Evolutionary conservation across 2,888 invertebrate species (phyloP), one percentile per base, ranked within the genome.

Genomic region (Agrotis ipsilon): DNA sequence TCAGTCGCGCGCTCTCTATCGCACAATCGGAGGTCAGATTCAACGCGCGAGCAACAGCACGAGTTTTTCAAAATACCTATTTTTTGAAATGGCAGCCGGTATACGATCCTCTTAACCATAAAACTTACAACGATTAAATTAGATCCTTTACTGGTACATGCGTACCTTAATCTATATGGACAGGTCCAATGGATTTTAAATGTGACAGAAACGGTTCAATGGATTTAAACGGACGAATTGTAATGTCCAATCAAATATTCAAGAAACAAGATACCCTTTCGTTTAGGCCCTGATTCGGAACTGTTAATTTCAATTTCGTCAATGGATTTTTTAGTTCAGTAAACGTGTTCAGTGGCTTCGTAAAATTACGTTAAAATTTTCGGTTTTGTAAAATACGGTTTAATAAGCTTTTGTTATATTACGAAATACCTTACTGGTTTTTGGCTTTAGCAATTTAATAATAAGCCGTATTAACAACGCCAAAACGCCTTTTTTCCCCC

Each of bases 211-310:
- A 24, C 14, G 59, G 74, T 71, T 57, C 62, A 73, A 72, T 75
- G 51, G 72, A 75, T 72, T 82, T 78, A 49, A 80, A 76, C 69
- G 68, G 68, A 55, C 48, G 57, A 77, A 39, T 57, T 69, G 75
- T 75, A 75, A 78, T 81, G 68, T 49, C 55, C 49, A 60, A 72
- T 84, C 49, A 76, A 82, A 78, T 80, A 81, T 84, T 82, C 72
- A 75, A 77, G 57, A 62, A 49, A 80, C 78, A 72, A 68, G 68
- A 68, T 69, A 69, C 73, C 77, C 49, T 43, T 49, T 13, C n/a
- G 43, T 3, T 52, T 54, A 67, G 48, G 75, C 80, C 74, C 77
- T 78, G 65, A 76, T 76, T 76, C 57, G 14, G 46, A 73, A 79
- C 55, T 72, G 72, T 68, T 74, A 64, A 74, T 78, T 84, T 69